phyloP scores from a whole-genome alignment of 2,113 vertebrate species.

The Monarcha castaneiventris region DNA sequence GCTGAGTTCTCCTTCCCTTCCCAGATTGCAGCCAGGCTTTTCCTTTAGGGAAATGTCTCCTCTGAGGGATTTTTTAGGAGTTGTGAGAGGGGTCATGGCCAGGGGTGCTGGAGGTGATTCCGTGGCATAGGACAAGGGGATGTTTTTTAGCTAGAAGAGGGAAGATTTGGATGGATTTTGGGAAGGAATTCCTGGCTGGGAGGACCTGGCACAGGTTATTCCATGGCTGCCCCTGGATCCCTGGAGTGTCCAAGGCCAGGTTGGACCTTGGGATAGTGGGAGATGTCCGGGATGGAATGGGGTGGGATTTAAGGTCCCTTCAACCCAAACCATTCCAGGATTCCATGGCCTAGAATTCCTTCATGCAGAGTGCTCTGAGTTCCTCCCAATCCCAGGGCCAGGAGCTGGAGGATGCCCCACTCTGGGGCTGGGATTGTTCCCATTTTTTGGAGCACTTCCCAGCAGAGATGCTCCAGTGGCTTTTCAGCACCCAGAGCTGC shows the following conservation, averaged over 20 bases:
- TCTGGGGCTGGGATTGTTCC: rapidly evolving
- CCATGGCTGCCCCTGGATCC: not conserved
- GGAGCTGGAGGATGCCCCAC: not conserved
- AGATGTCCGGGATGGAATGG: rapidly evolving
- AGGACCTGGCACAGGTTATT: not conserved
- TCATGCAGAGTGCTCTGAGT: rapidly evolving
- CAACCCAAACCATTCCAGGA: not conserved
- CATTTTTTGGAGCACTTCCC: not conserved
- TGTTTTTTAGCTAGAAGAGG: not conserved
- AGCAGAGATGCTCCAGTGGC: not conserved
- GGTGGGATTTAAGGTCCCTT: not conserved
- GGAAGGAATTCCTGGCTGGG: not conserved
- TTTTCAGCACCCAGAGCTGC: not conserved
- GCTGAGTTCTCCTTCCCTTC: not conserved
- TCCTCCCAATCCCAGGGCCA: rapidly evolving
- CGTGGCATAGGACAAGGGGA: not conserved
- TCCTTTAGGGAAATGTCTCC: not conserved
- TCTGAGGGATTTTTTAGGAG: not conserved
- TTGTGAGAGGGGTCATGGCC: rapidly evolving
- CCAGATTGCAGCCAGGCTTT: not conserved
- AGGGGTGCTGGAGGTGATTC: not conserved
- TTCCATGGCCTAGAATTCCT: not conserved
- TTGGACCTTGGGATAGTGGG: not conserved
- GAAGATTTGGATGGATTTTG: not conserved
- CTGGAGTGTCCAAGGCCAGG: not conserved